These are phyloP conservation scores for Peromyscus melanophrys DNA, from an alignment of 2,797 vertebrate species.

Conservation along the genomic window DNA sequence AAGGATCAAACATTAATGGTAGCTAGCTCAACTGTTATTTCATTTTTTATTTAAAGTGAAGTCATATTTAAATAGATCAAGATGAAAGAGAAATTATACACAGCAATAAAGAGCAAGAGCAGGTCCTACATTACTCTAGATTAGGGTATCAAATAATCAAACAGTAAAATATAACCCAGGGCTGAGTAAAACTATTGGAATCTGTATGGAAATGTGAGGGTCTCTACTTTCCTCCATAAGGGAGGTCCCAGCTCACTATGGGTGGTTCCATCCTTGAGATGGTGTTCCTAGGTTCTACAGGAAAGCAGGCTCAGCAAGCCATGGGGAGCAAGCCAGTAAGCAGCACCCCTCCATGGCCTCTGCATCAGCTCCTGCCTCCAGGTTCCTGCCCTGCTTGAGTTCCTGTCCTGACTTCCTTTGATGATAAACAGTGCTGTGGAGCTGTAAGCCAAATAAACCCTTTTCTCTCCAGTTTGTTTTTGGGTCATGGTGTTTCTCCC, in stretches of 20 bases:
- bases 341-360: neutral
- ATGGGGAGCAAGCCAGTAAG: neutral
- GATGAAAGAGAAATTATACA: neutral
- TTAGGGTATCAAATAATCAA: neutral
- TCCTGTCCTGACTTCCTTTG: neutral
- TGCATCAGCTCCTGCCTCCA: neutral
- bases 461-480: neutral
- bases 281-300: neutral
- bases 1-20: neutral
- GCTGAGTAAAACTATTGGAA: neutral
- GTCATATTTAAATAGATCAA: neutral
- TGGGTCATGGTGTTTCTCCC: neutral
- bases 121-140: neutral
- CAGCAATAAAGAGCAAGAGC: neutral
- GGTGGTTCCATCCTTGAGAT: neutral
- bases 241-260: neutral
- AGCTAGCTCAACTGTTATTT: constrained; percentile 9
- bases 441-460: neutral
- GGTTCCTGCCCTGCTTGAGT: neutral
- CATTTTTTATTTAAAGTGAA: neutral
- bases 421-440: neutral
- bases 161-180: neutral
- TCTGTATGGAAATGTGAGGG: neutral
- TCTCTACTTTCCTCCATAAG: neutral
- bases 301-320: neutral